Evolutionary conservation across 2,113 vertebrate genomes (phyloP).

Genomic region (Pterocles orientalis): DNA sequence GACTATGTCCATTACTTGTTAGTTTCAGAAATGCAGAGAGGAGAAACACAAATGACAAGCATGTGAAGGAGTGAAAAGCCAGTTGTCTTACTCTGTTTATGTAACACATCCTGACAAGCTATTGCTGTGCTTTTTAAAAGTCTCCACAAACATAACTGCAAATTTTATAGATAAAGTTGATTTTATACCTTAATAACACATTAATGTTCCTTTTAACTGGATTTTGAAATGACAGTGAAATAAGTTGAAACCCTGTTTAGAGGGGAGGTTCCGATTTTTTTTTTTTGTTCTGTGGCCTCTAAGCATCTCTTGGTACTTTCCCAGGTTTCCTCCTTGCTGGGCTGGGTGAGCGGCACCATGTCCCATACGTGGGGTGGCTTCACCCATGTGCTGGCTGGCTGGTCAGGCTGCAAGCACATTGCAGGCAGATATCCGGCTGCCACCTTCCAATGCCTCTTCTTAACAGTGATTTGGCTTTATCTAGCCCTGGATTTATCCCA

Average conservation of each 20-base stretch:
- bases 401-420: neutral
- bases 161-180: neutral
- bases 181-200: neutral
- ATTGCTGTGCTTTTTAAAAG: neutral
- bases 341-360: neutral
- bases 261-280: neutral
- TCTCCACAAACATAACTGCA: neutral
- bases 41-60: neutral
- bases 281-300: neutral
- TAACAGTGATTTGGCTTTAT: neutral
- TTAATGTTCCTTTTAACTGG: neutral
- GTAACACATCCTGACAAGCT: neutral
- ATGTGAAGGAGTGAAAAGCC: neutral
- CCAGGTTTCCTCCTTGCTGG: neutral
- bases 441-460: neutral
- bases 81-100: neutral
- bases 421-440: neutral
- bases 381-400: rapidly evolving
- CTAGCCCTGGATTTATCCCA: neutral
- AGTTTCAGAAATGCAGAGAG: neutral
- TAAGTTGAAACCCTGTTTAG: neutral
- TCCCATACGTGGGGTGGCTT: neutral
- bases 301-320: neutral
- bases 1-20: neutral
- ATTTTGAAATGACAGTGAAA: neutral